Conservation (phyloP, 2,113 vertebrate genomes). For the Spea multiplicata region DNA sequence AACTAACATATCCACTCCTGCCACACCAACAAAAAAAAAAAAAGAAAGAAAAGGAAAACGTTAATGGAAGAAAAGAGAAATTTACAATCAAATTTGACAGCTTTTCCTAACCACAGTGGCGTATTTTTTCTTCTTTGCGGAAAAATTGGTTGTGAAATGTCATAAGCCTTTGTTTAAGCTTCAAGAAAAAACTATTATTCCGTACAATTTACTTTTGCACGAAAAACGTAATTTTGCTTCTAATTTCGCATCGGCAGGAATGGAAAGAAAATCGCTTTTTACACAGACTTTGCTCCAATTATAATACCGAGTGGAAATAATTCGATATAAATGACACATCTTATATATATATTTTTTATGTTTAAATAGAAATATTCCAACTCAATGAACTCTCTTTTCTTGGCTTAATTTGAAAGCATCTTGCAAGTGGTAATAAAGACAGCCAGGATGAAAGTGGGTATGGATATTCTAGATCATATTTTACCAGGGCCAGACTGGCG, state of each 20-base stretch:
- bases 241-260: conserved; percentile 35
- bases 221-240: conserved; percentile 16
- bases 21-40: neutral
- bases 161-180: neutral
- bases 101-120: conserved; percentile 15
- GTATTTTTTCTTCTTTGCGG: conserved; percentile 3
- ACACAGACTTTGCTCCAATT: conserved; percentile 8
- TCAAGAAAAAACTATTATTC: conserved; percentile 21
- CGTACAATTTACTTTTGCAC: conserved; percentile 28
- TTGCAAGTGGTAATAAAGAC: too few relatives aligned
- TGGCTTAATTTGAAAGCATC: too few relatives aligned
- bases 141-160: conserved; percentile 15
- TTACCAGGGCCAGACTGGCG: too few relatives aligned
- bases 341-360: conserved; percentile 21
- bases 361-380: too few relatives aligned
- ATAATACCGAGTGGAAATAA: conserved; percentile 33
- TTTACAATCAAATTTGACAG: conserved; percentile 40
- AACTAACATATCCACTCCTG: conserved; percentile 1
- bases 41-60: neutral
- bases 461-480: too few relatives aligned
- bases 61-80: conserved; percentile 13
- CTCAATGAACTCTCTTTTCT: too few relatives aligned
- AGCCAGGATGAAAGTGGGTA: too few relatives aligned
- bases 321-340: conserved; percentile 30
- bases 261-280: conserved; percentile 16